Conservation (phyloP, 1,140 invertebrate genomes). For the Glossosoma conforme region DNA sequence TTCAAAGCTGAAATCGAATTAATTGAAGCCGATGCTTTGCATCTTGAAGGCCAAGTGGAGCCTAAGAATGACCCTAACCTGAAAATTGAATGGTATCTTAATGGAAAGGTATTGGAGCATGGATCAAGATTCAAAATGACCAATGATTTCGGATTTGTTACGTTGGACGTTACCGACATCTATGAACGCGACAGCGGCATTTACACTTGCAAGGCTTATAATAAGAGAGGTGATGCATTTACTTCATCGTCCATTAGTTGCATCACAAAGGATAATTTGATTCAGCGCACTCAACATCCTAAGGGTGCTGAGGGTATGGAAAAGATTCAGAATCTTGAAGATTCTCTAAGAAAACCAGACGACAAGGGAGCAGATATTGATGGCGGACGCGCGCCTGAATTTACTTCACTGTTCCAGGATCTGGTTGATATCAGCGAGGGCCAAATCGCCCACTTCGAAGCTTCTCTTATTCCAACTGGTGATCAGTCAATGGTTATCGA, state of each 20-base stretch:
- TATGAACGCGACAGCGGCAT: conserved; percentile 93
- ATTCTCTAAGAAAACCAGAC: conserved; percentile 70
- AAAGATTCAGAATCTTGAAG: conserved; percentile 86
- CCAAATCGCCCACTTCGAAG: conserved; percentile 92
- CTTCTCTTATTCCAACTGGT: conserved; percentile 85
- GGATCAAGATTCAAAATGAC: conserved; percentile 82
- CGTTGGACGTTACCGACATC: conserved; percentile 81
- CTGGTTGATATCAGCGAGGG: conserved; percentile 79
- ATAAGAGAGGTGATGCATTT: conserved; percentile 84
- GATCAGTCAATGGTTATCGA: conserved; percentile 96
- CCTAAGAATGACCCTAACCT: conserved; percentile 95
- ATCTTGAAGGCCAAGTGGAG: conserved; percentile 90
- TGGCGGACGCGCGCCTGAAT: conserved; percentile 77
- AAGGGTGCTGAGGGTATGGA: conserved; percentile 87
- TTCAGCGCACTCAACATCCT: conserved; percentile 87
- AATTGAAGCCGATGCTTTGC: conserved; percentile 84
- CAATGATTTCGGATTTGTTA: conserved; percentile 90
- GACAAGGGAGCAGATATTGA: conserved; percentile 63
- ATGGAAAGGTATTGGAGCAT: conserved; percentile 80
- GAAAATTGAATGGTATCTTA: conserved; percentile 92
- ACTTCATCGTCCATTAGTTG: conserved; percentile 86
- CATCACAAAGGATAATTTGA: conserved; percentile 73
- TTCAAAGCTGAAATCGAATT: conserved; percentile 76
- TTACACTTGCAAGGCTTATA: conserved; percentile 85
- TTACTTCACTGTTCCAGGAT: conserved; percentile 82